These are phyloP conservation scores for Cybosia mesomella DNA, from an alignment of 2,888 invertebrate species.

Conservation along the genomic window DNA sequence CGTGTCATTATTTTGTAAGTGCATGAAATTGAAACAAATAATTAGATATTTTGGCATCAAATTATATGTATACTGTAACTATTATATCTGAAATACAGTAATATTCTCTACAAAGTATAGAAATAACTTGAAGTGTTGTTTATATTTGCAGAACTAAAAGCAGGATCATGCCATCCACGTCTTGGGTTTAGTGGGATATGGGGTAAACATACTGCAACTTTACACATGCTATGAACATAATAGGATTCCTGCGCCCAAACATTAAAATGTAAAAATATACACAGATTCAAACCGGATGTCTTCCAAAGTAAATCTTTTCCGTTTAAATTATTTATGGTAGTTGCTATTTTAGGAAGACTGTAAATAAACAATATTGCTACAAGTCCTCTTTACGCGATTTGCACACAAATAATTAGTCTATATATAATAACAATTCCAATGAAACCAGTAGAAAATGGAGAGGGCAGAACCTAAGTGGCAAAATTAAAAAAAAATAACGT, in stretches of 20 bases:
- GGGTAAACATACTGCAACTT: constrained; percentile 44
- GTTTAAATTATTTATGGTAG: background rate
- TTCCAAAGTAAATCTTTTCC: too few relatives aligned
- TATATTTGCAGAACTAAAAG: constrained; percentile 62
- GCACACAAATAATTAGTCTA: background rate
- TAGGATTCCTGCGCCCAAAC: background rate
- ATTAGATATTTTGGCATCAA: background rate
- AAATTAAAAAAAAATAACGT: too few relatives aligned
- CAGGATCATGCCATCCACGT: constrained; percentile 46
- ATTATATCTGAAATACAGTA: background rate
- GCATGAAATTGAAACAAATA: too few relatives aligned
- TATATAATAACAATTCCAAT: too few relatives aligned
- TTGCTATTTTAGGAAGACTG: background rate
- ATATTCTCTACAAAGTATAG: background rate
- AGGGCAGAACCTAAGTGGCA: too few relatives aligned
- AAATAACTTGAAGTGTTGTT: constrained; percentile 38
- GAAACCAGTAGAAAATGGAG: too few relatives aligned
- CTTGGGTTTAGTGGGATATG: constrained; percentile 58
- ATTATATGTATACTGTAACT: background rate
- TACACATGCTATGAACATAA: background rate
- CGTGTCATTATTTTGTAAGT: too few relatives aligned
- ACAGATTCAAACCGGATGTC: background rate
- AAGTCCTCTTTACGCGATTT: background rate
- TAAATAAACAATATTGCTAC: too few relatives aligned
- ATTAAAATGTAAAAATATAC: background rate